A percentile compares a stretch with the other conserved stretches of the same genome.
These are phyloP conservation scores for Corella eumyota DNA, from an alignment of 23 tunicate species.

Conservation along the genomic window DNA sequence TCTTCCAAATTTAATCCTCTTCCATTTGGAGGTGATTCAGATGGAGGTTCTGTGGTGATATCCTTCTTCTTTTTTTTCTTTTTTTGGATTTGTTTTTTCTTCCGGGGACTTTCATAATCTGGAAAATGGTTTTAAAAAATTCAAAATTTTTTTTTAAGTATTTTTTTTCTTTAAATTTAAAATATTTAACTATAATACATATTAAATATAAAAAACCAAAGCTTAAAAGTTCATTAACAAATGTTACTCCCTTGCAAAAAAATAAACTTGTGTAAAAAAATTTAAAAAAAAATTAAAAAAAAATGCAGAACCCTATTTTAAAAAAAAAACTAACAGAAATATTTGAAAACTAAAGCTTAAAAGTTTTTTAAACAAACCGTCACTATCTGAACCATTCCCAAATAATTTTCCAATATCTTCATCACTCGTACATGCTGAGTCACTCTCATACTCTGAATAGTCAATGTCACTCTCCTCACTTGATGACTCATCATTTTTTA, in stretches of 20 bases:
- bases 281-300: conserved; percentile 2
- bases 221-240: too few species aligned
- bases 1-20: neutral
- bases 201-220: too few species aligned
- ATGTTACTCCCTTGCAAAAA: too few species aligned
- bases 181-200: too few species aligned
- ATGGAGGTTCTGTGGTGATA: neutral
- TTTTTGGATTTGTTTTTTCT: conserved; percentile 1
- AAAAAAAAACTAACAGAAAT: neutral
- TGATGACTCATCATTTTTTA: neutral
- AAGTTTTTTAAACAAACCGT: conserved; percentile 21
- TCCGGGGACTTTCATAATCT: conserved; percentile 15
- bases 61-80: neutral
- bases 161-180: too few species aligned
- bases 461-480: conserved; percentile 14
- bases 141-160: too few species aligned
- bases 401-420: conserved; percentile 70
- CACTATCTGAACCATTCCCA: conserved; percentile 54
- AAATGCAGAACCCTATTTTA: neutral
- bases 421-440: conserved; percentile 18
- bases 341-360: neutral
- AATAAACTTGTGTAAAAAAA: too few species aligned
- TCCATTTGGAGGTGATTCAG: neutral
- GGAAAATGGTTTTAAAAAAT: neutral
- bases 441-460: conserved; percentile 1